phyloP scores from a whole-genome alignment of 2,113 vertebrate species.

The Climacteris rufus region DNA sequence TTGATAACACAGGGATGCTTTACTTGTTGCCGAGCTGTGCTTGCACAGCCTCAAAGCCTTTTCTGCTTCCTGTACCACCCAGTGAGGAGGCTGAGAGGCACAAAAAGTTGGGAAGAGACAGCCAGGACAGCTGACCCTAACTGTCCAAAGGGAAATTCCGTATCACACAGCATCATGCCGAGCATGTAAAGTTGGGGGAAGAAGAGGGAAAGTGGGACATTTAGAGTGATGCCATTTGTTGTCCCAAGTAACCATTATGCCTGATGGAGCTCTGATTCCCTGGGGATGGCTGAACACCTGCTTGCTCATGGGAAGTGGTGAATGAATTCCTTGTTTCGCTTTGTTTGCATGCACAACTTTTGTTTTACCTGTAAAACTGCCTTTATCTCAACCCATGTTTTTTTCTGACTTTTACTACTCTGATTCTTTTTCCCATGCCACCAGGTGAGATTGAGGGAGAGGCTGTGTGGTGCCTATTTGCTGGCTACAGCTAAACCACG shows the following conservation, averaged over 20 bases:
- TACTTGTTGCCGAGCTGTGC: not conserved
- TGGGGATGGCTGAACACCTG: not conserved
- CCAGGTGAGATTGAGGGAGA: not conserved
- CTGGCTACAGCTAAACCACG: not conserved
- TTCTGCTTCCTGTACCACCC: not conserved
- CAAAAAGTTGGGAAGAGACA: not conserved
- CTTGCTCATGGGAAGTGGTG: not conserved
- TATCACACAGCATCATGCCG: rapidly evolving
- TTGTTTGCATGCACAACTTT: rapidly evolving
- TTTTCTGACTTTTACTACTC: not conserved
- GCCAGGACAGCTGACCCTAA: not conserved
- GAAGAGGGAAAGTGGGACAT: not conserved
- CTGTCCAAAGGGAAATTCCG: not conserved
- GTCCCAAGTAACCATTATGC: not conserved
- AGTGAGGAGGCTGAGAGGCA: not conserved
- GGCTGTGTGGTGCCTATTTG: not conserved
- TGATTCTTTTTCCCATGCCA: not conserved
- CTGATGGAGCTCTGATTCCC: not conserved
- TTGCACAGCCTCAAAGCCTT: not conserved
- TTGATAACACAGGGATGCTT: not conserved
- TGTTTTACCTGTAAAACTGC: not conserved
- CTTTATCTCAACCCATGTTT: not conserved
- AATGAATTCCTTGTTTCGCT: not conserved
- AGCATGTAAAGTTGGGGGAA: not conserved
- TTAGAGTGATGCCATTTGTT: rapidly evolving